A percentile compares a stretch with the other conserved stretches of the same genome.
phyloP scores from a whole-genome alignment of 2,797 vertebrate genomes.

The Sebastes vulpes region DNA sequence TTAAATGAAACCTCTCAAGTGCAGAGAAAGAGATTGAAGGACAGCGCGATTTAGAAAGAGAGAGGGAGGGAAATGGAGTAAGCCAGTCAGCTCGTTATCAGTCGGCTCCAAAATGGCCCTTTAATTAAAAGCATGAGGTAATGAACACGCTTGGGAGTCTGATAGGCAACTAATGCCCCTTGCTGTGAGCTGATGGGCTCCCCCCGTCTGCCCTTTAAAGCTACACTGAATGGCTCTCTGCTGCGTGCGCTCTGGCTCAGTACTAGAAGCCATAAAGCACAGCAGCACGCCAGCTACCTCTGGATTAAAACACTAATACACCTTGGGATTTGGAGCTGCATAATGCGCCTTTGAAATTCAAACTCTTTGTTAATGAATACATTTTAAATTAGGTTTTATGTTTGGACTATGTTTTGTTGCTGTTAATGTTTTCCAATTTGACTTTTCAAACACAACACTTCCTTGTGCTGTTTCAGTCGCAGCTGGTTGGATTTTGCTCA shows the following conservation, averaged over 20 bases:
- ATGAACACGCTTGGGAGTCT: slow-evolving; percentile 75
- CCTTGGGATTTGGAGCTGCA: neutral
- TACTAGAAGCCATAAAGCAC: slow-evolving; percentile 9
- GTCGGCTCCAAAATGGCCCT: slow-evolving; percentile 66
- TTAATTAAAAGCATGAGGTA: slow-evolving; percentile 82
- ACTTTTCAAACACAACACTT: neutral
- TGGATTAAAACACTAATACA: slow-evolving; percentile 18
- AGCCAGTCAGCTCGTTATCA: slow-evolving; percentile 65
- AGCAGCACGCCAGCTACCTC: slow-evolving; percentile 5
- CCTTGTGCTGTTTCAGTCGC: neutral
- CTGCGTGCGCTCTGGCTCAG: slow-evolving; percentile 3
- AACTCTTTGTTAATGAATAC: neutral
- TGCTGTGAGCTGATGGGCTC: slow-evolving; percentile 62
- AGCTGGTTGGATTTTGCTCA: neutral
- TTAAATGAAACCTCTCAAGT: slow-evolving; percentile 23
- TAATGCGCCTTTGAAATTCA: neutral
- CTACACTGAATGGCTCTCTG: slow-evolving; percentile 12
- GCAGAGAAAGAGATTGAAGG: neutral
- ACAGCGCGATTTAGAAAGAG: neutral
- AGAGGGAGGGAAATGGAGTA: slow-evolving; percentile 3
- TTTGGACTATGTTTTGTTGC: neutral
- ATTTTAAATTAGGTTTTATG: neutral
- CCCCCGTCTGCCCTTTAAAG: slow-evolving; percentile 47
- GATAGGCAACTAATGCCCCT: slow-evolving; percentile 75
- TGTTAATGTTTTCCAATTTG: neutral